These are phyloP conservation scores for Phoxinus dragarum DNA, from an alignment of 2,797 vertebrate genomes.

Conservation along the genomic window DNA sequence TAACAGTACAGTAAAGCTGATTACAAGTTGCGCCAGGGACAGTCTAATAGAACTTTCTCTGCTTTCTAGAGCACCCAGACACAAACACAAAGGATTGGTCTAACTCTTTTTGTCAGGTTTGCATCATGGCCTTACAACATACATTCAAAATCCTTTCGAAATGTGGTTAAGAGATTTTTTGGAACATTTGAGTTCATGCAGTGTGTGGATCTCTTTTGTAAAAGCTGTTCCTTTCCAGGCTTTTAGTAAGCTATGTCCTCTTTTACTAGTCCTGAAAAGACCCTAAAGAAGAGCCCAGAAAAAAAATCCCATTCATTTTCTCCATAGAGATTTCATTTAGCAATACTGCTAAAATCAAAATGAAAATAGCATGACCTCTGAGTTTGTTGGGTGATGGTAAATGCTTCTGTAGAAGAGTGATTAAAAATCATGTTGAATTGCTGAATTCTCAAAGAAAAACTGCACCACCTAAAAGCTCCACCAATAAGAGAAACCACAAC, in stretches of 20 bases:
- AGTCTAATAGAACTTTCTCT: not conserved
- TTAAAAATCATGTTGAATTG: not conserved
- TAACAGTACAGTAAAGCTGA: constrained; percentile 19
- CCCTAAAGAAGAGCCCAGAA: not conserved
- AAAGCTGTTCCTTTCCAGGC: not conserved
- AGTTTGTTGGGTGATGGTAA: too few relatives aligned
- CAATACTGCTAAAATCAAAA: not conserved
- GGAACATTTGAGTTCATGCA: not conserved
- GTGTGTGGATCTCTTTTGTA: not conserved
- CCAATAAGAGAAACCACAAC: not conserved
- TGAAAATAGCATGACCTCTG: not conserved
- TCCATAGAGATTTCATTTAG: not conserved
- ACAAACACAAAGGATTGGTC: not conserved
- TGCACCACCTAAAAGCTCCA: not conserved
- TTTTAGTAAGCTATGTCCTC: not conserved
- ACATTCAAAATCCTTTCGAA: not conserved
- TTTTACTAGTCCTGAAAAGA: not conserved
- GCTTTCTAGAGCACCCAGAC: not conserved
- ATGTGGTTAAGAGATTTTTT: not conserved
- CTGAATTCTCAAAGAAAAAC: not conserved
- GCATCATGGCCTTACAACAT: not conserved
- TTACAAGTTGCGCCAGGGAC: not conserved
- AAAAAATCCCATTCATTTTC: not conserved
- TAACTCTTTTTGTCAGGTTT: not conserved
- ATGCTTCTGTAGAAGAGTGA: too few relatives aligned